Percentiles rank a stretch among this genome's conserved stretches.
Evolutionary conservation across 2,888 invertebrate genomes (phyloP).

Genomic region (Patella depressa): DNA sequence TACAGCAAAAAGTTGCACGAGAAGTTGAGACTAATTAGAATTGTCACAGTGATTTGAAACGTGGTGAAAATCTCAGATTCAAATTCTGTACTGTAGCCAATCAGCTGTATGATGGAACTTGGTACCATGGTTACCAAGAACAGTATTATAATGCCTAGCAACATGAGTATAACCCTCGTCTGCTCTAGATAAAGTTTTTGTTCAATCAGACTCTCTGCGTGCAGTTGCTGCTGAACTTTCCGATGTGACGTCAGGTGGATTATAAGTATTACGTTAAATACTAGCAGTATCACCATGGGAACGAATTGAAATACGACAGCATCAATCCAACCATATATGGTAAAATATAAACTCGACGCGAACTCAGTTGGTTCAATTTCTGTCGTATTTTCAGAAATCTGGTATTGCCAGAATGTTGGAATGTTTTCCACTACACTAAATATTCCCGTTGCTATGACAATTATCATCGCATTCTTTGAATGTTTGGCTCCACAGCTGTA

Average conservation of each 20-base stretch:
- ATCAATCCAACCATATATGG: constrained; percentile 29
- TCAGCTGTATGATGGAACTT: constrained; percentile 27
- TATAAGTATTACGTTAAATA: constrained; percentile 29
- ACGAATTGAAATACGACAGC: constrained; percentile 27
- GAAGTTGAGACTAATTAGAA: constrained; percentile 29
- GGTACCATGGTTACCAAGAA: constrained; percentile 34
- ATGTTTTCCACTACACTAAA: constrained; percentile 27
- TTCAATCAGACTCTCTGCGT: background rate
- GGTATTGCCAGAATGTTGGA: constrained; percentile 28
- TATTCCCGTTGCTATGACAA: constrained; percentile 12
- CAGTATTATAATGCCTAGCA: constrained; percentile 27
- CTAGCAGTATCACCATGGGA: constrained; percentile 26
- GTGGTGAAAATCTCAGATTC: constrained; percentile 21
- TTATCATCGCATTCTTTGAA: background rate
- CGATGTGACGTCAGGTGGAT: constrained; percentile 22
- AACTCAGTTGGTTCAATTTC: constrained; percentile 14
- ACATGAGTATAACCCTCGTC: constrained; percentile 24
- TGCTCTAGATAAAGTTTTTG: constrained; percentile 19
- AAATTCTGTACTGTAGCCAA: constrained; percentile 23
- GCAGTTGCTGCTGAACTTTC: background rate
- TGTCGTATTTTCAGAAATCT: constrained; percentile 6
- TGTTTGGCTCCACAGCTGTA: no score
- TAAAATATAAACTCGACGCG: constrained; percentile 14
- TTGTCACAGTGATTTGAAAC: constrained; percentile 24
- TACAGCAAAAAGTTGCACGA: constrained; percentile 34